Evolutionary conservation across 2,888 invertebrate genomes (phyloP), one percentile per base, ranked within the genome.

Genomic region (Polydrusus tereticollis): DNA sequence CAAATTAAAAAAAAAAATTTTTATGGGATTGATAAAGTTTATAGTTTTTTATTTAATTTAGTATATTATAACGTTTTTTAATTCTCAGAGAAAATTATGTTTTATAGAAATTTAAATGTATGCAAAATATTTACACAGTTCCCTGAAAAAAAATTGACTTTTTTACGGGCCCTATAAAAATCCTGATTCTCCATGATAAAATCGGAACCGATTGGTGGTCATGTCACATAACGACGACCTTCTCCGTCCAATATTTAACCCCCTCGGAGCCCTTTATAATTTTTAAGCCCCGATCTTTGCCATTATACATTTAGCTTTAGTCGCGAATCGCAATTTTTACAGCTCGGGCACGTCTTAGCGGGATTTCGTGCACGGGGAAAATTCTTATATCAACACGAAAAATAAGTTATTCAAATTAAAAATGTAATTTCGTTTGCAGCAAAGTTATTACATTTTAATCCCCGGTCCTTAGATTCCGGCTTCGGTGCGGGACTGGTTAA

Each of bases 331-430:
- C 90, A 90, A 89, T 90, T 90, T 90, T 90, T 90, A 88, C 89
- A 88, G 88, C 88, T 88, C 88, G 87, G 89, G 90, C 90, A 90
- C 90, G 90, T 90, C 90, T 85, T 84, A 85, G 82, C 81, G 77
- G 87, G 87, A 70, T 64, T 47, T 55, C 8, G 38, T 60, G 58
- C 41, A 29, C 58, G 38, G 58, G 87, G 86, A 85, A 86, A 87
- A 88, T 87, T 89, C 90, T 88, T 90, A 89, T 89, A 90, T 90
- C 90, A 90, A 90, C 90, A 90, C 88, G 88, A 88, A 89, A 90
- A 89, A 90, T 89, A 89, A 90, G 90, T 90, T 89, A 87, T 89
- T 90, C 89, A 90, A 90, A 90, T 90, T 90, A 90, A 90, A 90
- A 90, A 90, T 90, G 89, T 90, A 90, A 90, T 86, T 86, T 86